Evolutionary conservation across 2,888 invertebrate species (phyloP).

Genomic region (Athrips mouffetella): DNA sequence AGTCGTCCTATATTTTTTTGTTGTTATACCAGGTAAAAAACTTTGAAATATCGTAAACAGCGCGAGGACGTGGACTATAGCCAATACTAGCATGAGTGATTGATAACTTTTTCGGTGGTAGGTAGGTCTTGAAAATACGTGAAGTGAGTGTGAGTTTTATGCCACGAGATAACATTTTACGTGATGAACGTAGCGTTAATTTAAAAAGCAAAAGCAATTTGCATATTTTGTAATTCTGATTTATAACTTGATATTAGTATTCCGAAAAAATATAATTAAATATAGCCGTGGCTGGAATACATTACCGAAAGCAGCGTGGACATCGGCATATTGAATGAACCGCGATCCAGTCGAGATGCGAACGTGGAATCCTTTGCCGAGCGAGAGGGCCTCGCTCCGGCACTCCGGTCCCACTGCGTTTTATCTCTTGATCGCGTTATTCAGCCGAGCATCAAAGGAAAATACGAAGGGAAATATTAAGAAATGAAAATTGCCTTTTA

Average conservation of each 20-base stretch:
- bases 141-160: conserved; percentile 29
- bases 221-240: too few relatives aligned
- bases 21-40: conserved; percentile 9
- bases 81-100: conserved; percentile 39
- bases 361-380: conserved; percentile 49
- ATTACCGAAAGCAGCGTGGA: conserved; percentile 32
- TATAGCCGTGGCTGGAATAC: too few relatives aligned
- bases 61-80: conserved; percentile 35
- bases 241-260: too few relatives aligned
- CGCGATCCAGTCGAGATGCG: conserved; percentile 34
- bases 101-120: conserved; percentile 32
- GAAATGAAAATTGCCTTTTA: conserved; percentile 56
- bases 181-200: too few relatives aligned
- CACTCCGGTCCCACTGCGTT: conserved; percentile 55
- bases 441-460: conserved; percentile 71
- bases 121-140: conserved; percentile 38
- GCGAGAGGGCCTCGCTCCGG: conserved; percentile 38
- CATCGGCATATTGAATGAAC: conserved; percentile 49
- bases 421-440: conserved; percentile 74
- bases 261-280: too few relatives aligned
- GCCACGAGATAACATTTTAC: too few relatives aligned
- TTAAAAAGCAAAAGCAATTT: too few relatives aligned
- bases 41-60: conserved; percentile 28
- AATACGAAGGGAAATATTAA: conserved; percentile 63
- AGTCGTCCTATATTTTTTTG: conserved; percentile 6